Conservation (phyloP, 2,888 invertebrate species). For the Stramonita haemastoma region DNA sequence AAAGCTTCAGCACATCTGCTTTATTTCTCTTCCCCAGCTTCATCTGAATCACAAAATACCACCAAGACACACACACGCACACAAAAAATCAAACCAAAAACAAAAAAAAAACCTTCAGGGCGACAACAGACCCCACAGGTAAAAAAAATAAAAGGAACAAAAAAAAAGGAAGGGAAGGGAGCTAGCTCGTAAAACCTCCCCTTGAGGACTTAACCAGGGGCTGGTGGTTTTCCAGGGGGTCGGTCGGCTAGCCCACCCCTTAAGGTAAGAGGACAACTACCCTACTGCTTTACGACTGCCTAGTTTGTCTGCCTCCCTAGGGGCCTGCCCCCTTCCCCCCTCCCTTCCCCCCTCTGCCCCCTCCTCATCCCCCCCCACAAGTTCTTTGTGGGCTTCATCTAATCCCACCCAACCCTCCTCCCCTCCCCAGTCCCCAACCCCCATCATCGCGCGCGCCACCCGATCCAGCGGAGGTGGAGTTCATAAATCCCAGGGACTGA, state of each 20-base stretch:
- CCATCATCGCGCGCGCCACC: background rate
- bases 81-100: background rate
- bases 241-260: conserved; percentile 4
- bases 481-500: background rate
- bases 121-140: background rate
- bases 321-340: background rate
- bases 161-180: background rate
- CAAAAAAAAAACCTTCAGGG: background rate
- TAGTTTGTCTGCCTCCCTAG: conserved; percentile 26
- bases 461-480: conserved; percentile 21
- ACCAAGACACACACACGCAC: background rate
- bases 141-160: background rate
- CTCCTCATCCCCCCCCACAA: too few species aligned
- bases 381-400: background rate
- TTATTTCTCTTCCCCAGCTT: background rate
- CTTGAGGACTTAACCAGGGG: background rate
- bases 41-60: conserved; percentile 29
- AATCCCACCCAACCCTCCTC: background rate
- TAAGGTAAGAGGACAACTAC: background rate
- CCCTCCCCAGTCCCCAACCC: background rate
- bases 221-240: too few species aligned
- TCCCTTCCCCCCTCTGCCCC: background rate
- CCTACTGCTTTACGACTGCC: conserved; percentile 19
- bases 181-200: too few species aligned
- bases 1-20: conserved; percentile 13